Evolutionary conservation across 2,113 vertebrate species (phyloP), one percentile per base, ranked within the genome.

Genomic region (Rutilus rutilus): DNA sequence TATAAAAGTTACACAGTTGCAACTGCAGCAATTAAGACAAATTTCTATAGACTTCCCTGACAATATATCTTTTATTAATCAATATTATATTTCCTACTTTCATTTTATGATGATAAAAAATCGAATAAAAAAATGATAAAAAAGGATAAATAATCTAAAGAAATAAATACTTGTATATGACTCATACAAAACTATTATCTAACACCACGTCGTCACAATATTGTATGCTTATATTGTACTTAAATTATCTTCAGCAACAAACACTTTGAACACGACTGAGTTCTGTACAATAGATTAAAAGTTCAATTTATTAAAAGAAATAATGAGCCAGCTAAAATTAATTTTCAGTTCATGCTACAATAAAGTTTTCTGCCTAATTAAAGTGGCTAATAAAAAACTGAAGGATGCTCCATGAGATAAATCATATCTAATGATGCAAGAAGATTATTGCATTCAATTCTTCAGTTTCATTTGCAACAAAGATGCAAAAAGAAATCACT

Each of bases 321-420:
- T 74, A 74, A 74, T 74, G 39, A 74, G 11, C 23, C 14, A 6
- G 11, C 39, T 45, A 25, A 74, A 71, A 45, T 74, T 3, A 23
- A 74, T n/a, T 45, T 74, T 74, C 71, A 45, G 10, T 45, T 74
- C 23, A 45, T 12, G 23, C 71, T 45, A 74, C 71, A 74, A 45
- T n/a, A 45, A 73, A 45, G 69, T 73, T 25, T 45, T 23, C 36
- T 74, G 2, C 10, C 39, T 45, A 45, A 74, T 74, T 74, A 74
- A 74, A 45, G 71, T 74, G 23, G 11, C 23, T 25, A 45, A 25
- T 25, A 74, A 74, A 45, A 39, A 45, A 73, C 23, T 23, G 5
- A 45, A 74, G 23, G 71, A 69, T 69, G 65, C 19, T 69, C 21
- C 39, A 15, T 15, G 39, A 74, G 36, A 45, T n/a, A 74, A 25